A percentile compares a stretch with the other conserved stretches of the same genome.
Evolutionary conservation across 2,113 vertebrate species (phyloP).

Genomic region (Choloepus hoffmanni): DNA sequence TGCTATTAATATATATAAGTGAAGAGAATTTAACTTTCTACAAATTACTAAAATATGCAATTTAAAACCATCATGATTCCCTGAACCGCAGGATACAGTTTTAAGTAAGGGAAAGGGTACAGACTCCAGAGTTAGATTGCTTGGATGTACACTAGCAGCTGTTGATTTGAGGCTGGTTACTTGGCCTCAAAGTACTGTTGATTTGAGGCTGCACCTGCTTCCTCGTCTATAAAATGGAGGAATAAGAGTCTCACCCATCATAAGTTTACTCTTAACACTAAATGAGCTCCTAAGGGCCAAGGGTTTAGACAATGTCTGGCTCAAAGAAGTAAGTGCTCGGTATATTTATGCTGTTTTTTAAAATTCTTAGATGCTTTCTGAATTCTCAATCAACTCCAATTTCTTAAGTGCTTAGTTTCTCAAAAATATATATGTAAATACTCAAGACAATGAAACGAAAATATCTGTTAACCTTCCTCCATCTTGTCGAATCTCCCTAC

Average conservation of each 20-base stretch:
- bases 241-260: not conserved
- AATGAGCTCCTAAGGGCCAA: not conserved
- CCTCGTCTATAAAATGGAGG: not conserved
- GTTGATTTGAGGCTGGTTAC: no score
- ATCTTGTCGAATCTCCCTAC: not conserved
- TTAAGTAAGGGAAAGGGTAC: not conserved
- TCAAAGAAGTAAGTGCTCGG: not conserved
- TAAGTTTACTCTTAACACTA: not conserved
- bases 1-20: not conserved
- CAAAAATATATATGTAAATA: not conserved
- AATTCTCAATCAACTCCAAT: not conserved
- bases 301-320: not conserved
- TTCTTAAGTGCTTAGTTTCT: not conserved
- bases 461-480: not conserved
- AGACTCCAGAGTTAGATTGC: fast-evolving
- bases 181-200: no score
- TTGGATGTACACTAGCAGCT: not conserved
- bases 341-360: not conserved
- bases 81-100: not conserved
- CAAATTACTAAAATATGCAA: not conserved
- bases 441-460: not conserved
- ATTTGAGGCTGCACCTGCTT: not conserved
- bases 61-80: not conserved
- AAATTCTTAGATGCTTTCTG: not conserved
- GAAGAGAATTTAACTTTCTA: not conserved